These are phyloP conservation scores for Tragelaphus strepsiceros DNA, from an alignment of 2,113 vertebrate genomes.

Conservation along the genomic window DNA sequence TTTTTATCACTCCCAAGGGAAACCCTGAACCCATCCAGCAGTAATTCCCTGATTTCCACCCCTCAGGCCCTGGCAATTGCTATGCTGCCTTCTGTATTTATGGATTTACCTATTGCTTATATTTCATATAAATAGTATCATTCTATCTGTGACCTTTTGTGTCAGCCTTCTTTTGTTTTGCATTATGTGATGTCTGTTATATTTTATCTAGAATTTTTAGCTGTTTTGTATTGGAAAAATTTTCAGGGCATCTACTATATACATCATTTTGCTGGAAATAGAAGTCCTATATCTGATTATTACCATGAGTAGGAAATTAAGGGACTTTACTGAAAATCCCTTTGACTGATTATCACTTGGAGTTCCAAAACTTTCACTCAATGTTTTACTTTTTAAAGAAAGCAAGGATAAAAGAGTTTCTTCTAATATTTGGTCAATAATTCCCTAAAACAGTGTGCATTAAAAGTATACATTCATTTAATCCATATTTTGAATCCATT, in stretches of 20 bases:
- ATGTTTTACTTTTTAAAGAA: not conserved
- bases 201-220: conserved; percentile 2
- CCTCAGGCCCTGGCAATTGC: not conserved
- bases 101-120: not conserved
- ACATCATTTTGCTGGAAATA: not conserved
- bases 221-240: not conserved
- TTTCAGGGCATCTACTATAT: not conserved
- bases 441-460: not conserved
- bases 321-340: not conserved
- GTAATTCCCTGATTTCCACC: not conserved
- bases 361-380: not conserved
- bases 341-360: not conserved
- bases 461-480: not conserved
- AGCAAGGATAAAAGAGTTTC: not conserved
- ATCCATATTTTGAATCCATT: not conserved
- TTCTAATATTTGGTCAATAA: not conserved
- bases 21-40: not conserved
- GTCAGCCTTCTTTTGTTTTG: not conserved
- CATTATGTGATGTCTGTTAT: not conserved
- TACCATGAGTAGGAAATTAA: conserved; percentile 13
- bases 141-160: not conserved
- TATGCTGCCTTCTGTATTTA: not conserved
- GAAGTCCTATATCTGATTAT: conserved; percentile 9
- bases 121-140: not conserved
- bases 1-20: not conserved